A percentile compares a stretch with the other conserved stretches of the same genome.
Conservation (phyloP, 2,113 vertebrate species). For the Spermophilus dauricus region DNA sequence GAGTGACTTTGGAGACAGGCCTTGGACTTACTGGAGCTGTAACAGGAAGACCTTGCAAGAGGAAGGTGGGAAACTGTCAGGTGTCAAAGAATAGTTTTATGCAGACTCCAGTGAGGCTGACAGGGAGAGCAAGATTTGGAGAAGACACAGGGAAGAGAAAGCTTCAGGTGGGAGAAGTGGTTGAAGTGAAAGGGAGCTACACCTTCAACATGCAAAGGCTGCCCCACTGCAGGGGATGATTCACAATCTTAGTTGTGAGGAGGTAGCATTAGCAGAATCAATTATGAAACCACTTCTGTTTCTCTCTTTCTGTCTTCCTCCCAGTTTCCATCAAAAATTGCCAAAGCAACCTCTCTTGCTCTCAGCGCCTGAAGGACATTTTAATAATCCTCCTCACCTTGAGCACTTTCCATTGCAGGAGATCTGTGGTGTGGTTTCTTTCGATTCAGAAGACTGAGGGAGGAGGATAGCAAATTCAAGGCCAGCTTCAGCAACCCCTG, state of each 20-base stretch:
- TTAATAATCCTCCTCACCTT: not conserved
- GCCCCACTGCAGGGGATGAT: not conserved
- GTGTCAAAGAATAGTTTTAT: not conserved
- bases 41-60: not conserved
- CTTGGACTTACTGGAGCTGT: not conserved
- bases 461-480: too few species aligned
- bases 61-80: not conserved
- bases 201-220: accelerated
- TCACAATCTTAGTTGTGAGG: not conserved
- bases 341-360: not conserved
- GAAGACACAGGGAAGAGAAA: not conserved
- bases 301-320: too few species aligned
- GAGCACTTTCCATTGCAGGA: not conserved
- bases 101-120: not conserved
- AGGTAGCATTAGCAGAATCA: not conserved
- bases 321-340: not conserved
- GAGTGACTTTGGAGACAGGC: not conserved
- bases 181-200: not conserved
- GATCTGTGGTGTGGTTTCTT: not conserved
- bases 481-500: too few species aligned
- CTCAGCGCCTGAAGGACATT: not conserved
- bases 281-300: too few species aligned
- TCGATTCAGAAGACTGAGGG: too few species aligned
- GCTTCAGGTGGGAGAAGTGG: not conserved
- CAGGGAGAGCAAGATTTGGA: not conserved